Percentiles rank a stretch among this genome's conserved stretches.
phyloP scores from a whole-genome alignment of 2,113 vertebrate species.

The Rhea americana region DNA sequence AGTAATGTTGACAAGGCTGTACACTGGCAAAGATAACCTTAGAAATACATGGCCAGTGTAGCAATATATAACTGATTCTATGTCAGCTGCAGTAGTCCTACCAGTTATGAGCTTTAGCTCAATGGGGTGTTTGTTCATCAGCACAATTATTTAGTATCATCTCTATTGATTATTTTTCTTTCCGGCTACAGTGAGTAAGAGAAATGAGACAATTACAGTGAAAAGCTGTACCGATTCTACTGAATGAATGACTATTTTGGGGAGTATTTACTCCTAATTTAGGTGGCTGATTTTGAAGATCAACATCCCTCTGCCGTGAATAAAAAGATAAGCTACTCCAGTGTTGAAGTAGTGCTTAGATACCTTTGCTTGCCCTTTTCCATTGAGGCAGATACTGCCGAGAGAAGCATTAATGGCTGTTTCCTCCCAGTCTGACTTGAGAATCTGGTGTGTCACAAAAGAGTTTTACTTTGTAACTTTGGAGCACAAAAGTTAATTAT shows the following conservation, averaged over 20 bases:
- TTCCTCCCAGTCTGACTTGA: background rate
- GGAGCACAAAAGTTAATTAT: background rate
- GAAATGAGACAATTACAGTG: background rate
- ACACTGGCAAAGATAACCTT: background rate
- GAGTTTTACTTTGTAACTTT: background rate
- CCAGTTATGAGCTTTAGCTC: background rate
- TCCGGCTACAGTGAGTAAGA: background rate
- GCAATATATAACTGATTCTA: background rate
- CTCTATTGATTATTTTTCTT: background rate
- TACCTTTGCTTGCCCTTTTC: background rate
- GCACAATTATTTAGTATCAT: background rate
- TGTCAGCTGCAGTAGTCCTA: background rate
- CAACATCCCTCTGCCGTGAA: background rate
- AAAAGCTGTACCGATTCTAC: background rate
- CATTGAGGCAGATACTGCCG: background rate
- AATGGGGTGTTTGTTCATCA: background rate
- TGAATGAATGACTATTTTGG: background rate
- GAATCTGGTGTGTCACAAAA: background rate
- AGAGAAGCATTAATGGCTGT: background rate
- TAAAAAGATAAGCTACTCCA: slow-evolving; percentile 11
- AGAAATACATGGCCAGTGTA: background rate
- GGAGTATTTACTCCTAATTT: background rate
- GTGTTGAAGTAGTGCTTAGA: background rate
- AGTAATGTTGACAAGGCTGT: background rate
- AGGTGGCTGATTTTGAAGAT: background rate